Percentiles rank a stretch among this genome's conserved stretches.
Evolutionary conservation across 2,113 vertebrate species (phyloP).

Genomic region (Elanus axillaris): DNA sequence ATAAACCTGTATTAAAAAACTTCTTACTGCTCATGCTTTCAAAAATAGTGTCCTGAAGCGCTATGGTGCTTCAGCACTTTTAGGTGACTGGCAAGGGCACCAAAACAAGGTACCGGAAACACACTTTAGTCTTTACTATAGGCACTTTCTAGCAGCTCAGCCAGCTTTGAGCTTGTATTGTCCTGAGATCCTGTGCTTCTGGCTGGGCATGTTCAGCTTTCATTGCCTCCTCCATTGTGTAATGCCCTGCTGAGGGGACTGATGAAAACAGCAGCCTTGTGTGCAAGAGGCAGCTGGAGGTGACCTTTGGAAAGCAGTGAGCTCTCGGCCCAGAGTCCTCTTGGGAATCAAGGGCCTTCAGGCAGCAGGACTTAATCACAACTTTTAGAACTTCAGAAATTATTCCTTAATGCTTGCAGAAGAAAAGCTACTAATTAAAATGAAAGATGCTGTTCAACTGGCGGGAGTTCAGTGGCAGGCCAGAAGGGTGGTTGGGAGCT

Average conservation of each 20-base stretch:
- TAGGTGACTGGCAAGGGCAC: neutral
- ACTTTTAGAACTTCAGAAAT: neutral
- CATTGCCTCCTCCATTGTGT: neutral
- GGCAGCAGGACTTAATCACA: neutral
- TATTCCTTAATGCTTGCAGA: neutral
- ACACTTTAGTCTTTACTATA: fast-evolving
- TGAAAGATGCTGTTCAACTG: neutral
- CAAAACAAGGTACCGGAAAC: neutral
- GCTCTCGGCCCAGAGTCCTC: no score
- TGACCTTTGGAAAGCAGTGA: neutral
- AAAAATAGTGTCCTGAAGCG: neutral
- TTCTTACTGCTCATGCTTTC: neutral
- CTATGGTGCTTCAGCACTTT: neutral
- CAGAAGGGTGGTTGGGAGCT: neutral
- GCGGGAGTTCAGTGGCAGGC: neutral
- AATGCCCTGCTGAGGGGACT: neutral
- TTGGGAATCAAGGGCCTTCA: neutral
- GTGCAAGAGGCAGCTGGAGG: neutral
- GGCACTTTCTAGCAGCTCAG: neutral
- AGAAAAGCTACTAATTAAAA: neutral
- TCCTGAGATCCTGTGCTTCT: neutral
- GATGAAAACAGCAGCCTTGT: neutral
- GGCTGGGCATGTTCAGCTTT: neutral
- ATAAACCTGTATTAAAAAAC: neutral
- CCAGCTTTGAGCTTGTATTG: fast-evolving